Base-by-base conservation (phyloP, 1,140 invertebrate species). In the Sarcophaga peregrina region DNA sequence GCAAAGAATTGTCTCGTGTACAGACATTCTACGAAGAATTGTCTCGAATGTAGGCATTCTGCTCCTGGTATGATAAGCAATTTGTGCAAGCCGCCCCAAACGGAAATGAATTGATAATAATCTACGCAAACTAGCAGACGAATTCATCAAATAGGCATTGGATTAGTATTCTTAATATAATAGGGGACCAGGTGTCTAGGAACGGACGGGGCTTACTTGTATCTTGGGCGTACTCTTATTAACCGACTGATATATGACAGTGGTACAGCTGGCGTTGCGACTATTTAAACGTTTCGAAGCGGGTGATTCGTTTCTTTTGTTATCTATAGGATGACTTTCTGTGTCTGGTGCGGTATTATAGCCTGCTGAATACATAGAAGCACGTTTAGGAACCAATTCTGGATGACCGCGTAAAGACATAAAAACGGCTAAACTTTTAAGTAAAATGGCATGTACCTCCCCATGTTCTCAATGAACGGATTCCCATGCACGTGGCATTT, bases 351-450 rank as follows among this genome's bases (percentile, higher is more conserved):
- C 87, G 4, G 89, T 90, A 47, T 89, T 88, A 78, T 90, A 90
- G 46, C 86, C 87, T 3, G 88, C 91, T 72, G 91, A 92, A 46
- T 91, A 89, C 58, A 91, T 91, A 5, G 91, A 93, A 52, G 91
- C 91, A 37, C 92, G 90, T 81, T 91, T 91, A 0, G 89, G 91
- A 45, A 87, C 90, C 84, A 91, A 87, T 52, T 93, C 91, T 8
- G 90, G 88, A 83, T 90, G 88, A 48, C 90, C 90, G 50, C 93
- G 90, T 17, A 92, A 86, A 0, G 92, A 93, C 84, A 93, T 89
- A 83, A 93, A 93, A 0, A 92, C 91, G 45, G 91, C 91, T 45
- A 93, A 88, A 11, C 92, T 92, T 87, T 93, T 93, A n/a, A 91
- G 87, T 83, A 93, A 85, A 8, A 92, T 93, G 13, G 92, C 85